Conservation (phyloP, 64 coral and sea anemone genomes). For the Astreopora myriophthalma region DNA sequence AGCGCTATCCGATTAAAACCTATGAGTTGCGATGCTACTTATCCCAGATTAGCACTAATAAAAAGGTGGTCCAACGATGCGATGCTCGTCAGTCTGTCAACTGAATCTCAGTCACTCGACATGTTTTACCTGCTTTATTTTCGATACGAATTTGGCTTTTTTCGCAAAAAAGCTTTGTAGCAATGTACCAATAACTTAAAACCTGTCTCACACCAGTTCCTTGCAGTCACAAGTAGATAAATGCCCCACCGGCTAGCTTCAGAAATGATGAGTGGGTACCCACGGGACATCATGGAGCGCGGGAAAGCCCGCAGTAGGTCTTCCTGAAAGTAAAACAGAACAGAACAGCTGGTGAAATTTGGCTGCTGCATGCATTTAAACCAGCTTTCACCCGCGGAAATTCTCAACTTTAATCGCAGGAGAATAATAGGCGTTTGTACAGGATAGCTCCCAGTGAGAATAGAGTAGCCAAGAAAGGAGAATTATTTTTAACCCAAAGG, state of each 20-base stretch:
- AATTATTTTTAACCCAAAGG: too few species aligned
- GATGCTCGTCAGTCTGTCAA: too few species aligned
- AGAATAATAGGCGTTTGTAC: too few species aligned
- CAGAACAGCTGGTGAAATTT: not conserved
- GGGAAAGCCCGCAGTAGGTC: conserved; percentile 14
- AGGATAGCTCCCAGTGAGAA: too few species aligned
- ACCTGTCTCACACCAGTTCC: not conserved
- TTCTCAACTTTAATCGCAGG: too few species aligned
- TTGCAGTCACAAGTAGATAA: not conserved
- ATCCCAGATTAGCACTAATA: too few species aligned
- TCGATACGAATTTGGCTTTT: not conserved
- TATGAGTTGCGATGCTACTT: too few species aligned
- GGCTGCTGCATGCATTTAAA: not conserved
- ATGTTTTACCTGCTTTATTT: not conserved
- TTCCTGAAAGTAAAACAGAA: not conserved
- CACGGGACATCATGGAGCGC: not conserved
- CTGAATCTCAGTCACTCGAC: too few species aligned
- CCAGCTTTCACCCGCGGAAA: too few species aligned
- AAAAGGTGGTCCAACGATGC: too few species aligned
- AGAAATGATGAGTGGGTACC: not conserved
- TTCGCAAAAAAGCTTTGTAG: conserved; percentile 16
- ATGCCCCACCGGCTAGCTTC: not conserved
- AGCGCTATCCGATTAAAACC: too few species aligned
- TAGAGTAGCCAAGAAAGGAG: too few species aligned
- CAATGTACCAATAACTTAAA: not conserved